Evolutionary conservation across 2,113 vertebrate species (phyloP).

Genomic region (Cavia aperea): DNA sequence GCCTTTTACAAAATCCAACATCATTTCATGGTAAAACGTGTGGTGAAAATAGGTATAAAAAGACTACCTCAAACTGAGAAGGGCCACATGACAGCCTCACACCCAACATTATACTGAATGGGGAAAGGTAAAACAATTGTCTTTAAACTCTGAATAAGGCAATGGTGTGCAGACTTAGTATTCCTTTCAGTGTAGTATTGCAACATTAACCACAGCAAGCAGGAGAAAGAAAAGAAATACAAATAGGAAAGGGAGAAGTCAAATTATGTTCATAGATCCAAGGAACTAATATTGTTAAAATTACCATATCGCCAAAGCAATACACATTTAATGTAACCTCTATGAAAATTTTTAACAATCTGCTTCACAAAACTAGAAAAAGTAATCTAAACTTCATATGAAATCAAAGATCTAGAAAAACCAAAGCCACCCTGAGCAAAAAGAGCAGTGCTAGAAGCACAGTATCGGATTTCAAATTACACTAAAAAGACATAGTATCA

Average conservation of each 20-base stretch:
- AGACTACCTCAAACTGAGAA: not conserved
- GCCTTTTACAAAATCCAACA: not conserved
- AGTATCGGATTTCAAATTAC: not conserved
- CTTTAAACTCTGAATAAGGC: not conserved
- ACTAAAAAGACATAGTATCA: not conserved
- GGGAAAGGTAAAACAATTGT: not conserved
- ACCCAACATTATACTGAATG: not conserved
- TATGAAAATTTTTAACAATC: not conserved
- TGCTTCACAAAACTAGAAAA: not conserved
- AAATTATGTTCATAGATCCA: not conserved
- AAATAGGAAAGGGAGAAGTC: not conserved
- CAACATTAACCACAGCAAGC: not conserved
- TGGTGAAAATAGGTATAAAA: not conserved
- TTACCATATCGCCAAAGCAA: not conserved
- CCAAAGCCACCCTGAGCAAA: not conserved
- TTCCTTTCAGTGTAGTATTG: not conserved
- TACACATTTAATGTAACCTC: not conserved
- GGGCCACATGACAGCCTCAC: not conserved
- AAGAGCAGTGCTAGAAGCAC: not conserved
- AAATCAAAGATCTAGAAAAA: not conserved
- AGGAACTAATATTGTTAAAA: not conserved
- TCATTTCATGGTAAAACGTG: not conserved
- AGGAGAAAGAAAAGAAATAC: not conserved
- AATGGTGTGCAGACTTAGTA: not conserved
- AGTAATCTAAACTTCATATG: not conserved